Base-by-base conservation (phyloP, 2,888 invertebrate genomes). In the Oscheius onirici region DNA sequence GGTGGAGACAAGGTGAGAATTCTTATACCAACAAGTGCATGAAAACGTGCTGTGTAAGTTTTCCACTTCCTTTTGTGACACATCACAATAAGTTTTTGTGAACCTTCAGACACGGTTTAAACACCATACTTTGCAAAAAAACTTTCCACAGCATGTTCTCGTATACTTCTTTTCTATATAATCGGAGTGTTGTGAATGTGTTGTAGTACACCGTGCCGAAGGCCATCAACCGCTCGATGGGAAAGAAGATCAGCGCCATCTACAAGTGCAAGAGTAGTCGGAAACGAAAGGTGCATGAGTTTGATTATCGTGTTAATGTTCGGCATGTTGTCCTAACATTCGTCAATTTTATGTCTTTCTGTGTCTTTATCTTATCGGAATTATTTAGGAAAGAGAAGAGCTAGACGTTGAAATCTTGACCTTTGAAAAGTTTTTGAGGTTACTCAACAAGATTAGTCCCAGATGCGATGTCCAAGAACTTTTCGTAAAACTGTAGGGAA, bases 381-480 rank as follows among this genome's bases (percentile, higher is more conserved):
- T 3, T n/a, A 76, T 85, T 72, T 72, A 92, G 92, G 94, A 94
- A 43, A 74, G 84, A 88, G 97, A 96, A 88, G 93, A 93, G 49
- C 95, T 99, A 90, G 96, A 97, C 86, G 93, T 92, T 63, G 93
- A 92, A 22, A 93, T 93, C 61, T 97, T 99, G 88, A 97, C 97
- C 0, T 99, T 97, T 88, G 97, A 99, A 83, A 97, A 97, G 89
- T 99, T 99, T 90, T 97, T 97, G 89, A 93, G 94, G 65, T 91
- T 99, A 13, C 99, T 99, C 89, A 97, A 97, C 89, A 97, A 96
- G 90, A 97, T 99, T 87, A 99, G 97, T 88, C 99, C 99, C 2
- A 91, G 99, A 84, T 96, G 95, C 86, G 99, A 99, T 89, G 97
- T 99, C 83, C 97, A 99, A 87, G 97, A 97, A 88, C 90, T 99